A percentile compares a stretch with the other conserved stretches of the same genome.
These are phyloP conservation scores for Catostylus mosaicus DNA, from an alignment of 30 jellyfish, hydroid and myxozoan species.

Conservation along the genomic window DNA sequence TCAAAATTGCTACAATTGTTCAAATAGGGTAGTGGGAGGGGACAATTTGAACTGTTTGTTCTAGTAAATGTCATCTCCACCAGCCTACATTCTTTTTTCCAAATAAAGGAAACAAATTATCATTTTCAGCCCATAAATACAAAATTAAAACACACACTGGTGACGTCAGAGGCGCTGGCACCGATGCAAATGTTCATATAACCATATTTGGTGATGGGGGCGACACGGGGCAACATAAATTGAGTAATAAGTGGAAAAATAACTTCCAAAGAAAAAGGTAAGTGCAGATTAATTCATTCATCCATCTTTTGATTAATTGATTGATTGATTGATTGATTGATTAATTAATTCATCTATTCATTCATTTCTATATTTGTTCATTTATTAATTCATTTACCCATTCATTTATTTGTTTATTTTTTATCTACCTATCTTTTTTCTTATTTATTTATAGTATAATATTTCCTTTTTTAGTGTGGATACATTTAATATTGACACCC, in stretches of 20 bases:
- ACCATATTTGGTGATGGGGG: slow-evolving; percentile 85
- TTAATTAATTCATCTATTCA: background rate
- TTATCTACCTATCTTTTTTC: background rate
- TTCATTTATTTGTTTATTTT: background rate
- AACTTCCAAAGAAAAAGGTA: slow-evolving; percentile 80
- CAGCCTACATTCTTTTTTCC: no score
- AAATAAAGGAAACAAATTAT: no score
- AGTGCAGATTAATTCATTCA: background rate
- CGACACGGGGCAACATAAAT: slow-evolving; percentile 75
- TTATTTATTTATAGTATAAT: background rate
- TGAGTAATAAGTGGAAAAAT: slow-evolving; percentile 78
- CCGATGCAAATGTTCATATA: slow-evolving; percentile 89
- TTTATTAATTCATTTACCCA: background rate
- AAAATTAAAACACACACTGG: slow-evolving; percentile 88
- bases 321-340: background rate
- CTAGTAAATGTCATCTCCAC: no score
- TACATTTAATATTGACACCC: slow-evolving; percentile 69
- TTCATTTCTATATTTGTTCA: background rate
- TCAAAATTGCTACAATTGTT: no score
- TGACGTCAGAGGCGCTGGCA: slow-evolving; percentile 91
- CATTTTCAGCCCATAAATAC: slow-evolving; percentile 78
- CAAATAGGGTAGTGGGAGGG: no score
- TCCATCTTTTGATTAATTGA: background rate
- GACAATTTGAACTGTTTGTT: no score
- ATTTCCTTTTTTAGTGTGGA: slow-evolving; percentile 89